Evolutionary conservation across 1,140 invertebrate species (phyloP).

Genomic region (Drosophila takahashii): DNA sequence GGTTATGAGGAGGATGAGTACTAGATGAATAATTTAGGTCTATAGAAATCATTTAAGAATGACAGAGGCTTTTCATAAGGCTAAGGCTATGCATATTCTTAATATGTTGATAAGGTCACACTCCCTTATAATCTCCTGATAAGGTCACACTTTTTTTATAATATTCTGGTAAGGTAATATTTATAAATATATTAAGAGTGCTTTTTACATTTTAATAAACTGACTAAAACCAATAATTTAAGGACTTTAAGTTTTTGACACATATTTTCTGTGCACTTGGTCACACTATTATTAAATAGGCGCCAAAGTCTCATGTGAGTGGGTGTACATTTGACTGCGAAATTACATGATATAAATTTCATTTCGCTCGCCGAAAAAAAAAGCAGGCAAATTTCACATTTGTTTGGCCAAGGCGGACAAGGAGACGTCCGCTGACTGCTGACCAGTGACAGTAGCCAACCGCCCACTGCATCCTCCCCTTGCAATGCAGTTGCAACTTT

Average conservation of each 20-base stretch:
- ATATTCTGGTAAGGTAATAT: too few species aligned
- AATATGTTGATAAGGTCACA: too few species aligned
- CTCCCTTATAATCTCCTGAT: too few species aligned
- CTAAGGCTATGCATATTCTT: too few species aligned
- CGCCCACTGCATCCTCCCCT: conserved; percentile 28
- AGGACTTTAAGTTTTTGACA: too few species aligned
- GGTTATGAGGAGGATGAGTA: background rate
- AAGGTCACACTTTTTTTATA: background rate
- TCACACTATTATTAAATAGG: conserved; percentile 2
- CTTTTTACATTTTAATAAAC: too few species aligned
- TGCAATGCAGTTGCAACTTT: conserved; percentile 5
- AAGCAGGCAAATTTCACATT: conserved; percentile 53
- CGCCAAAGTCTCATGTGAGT: conserved; percentile 36
- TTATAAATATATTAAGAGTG: too few species aligned
- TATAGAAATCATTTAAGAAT: background rate
- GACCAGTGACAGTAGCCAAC: conserved; percentile 54
- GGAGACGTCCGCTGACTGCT: conserved; percentile 14
- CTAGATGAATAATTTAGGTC: background rate
- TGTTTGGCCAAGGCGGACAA: conserved; percentile 9
- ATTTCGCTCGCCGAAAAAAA: conserved; percentile 28
- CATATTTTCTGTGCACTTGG: background rate
- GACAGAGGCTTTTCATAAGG: too few species aligned
- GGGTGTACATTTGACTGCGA: conserved; percentile 22
- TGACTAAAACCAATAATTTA: too few species aligned
- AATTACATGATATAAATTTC: conserved; percentile 71